A percentile compares a stretch with the other conserved stretches of the same genome.
phyloP scores from a whole-genome alignment of 2,888 invertebrate genomes.

The Patella ulyssiponensis region DNA sequence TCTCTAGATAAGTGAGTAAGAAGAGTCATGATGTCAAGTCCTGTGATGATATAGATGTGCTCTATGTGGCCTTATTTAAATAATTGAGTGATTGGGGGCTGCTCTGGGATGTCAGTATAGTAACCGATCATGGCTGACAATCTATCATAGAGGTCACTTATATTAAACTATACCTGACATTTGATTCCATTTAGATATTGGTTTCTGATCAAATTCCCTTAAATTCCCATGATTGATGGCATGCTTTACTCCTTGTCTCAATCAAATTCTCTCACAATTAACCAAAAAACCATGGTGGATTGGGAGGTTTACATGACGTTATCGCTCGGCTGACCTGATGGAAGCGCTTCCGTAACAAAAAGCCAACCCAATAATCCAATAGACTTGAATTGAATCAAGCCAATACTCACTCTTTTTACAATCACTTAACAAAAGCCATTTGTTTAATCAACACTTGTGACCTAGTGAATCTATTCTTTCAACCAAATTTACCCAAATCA shows the following conservation, averaged over 20 bases:
- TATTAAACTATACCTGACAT: slow-evolving; percentile 7
- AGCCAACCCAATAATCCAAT: slow-evolving; percentile 7
- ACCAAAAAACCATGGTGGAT: neutral
- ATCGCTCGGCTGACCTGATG: neutral
- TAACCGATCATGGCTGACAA: neutral
- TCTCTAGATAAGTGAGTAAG: no score
- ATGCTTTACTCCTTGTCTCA: slow-evolving; percentile 7
- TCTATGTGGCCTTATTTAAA: neutral
- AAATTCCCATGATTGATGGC: slow-evolving; percentile 6
- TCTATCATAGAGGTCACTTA: slow-evolving; percentile 7
- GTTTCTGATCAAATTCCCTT: neutral
- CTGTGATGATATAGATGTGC: no score
- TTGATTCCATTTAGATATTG: slow-evolving; percentile 12
- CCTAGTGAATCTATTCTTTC: slow-evolving; percentile 8
- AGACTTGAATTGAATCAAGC: neutral
- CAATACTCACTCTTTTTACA: neutral
- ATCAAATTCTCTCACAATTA: slow-evolving; percentile 9
- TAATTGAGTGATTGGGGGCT: neutral
- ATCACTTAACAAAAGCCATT: slow-evolving; percentile 6
- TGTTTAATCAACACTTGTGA: slow-evolving; percentile 11
- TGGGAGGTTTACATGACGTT: neutral
- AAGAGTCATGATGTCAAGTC: no score
- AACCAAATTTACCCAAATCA: slow-evolving; percentile 2
- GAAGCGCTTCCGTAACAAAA: neutral
- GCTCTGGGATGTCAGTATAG: neutral